Evolutionary conservation across 2,113 vertebrate genomes (phyloP).

Genomic region (Cynopterus brachyotis): DNA sequence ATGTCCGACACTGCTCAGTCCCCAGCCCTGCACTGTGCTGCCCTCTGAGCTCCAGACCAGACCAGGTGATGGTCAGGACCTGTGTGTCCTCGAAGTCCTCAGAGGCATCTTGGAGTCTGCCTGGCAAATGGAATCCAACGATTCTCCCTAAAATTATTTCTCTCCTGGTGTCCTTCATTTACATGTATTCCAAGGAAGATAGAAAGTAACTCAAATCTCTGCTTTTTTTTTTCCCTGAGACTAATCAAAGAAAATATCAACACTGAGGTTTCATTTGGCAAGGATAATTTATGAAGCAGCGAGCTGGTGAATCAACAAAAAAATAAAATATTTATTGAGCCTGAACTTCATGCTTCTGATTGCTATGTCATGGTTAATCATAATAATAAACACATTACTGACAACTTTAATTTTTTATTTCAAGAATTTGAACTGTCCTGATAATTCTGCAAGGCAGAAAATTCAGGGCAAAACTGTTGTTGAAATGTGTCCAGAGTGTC

Average conservation of each 20-base stretch:
- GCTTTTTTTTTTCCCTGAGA: background rate
- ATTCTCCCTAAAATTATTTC: background rate
- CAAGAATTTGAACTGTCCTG: background rate
- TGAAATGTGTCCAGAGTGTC: background rate
- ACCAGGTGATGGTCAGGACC: accelerated
- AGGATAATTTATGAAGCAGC: background rate
- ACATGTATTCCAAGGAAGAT: background rate
- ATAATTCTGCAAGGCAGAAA: background rate
- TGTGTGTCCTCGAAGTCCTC: accelerated
- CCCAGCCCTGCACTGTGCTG: accelerated
- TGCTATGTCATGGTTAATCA: background rate
- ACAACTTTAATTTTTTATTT: background rate
- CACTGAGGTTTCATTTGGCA: background rate
- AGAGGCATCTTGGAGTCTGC: background rate
- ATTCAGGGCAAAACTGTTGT: background rate
- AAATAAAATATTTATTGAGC: background rate
- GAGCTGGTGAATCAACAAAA: background rate
- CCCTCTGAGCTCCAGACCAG: background rate
- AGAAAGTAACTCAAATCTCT: background rate
- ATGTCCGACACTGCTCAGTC: accelerated
- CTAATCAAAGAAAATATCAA: background rate
- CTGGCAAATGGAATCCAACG: background rate
- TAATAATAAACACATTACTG: background rate
- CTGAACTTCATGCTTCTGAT: background rate
- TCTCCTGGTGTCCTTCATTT: background rate